phyloP scores from a whole-genome alignment of 1,140 invertebrate genomes.

The Dreissena rostriformis region DNA sequence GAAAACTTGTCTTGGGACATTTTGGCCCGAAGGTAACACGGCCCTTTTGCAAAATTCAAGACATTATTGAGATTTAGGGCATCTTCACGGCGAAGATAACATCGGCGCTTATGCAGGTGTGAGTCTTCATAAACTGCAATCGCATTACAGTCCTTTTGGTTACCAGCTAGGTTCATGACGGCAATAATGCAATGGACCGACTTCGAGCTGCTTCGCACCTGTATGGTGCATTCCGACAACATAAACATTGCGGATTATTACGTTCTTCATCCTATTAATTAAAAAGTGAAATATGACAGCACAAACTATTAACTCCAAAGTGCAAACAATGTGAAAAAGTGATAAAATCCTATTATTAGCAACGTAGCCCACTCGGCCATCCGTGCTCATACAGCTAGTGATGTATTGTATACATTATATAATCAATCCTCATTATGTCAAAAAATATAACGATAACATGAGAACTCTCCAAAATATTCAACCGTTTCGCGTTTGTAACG shows the following conservation, averaged over 20 bases:
- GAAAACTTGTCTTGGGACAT: conserved; percentile 22
- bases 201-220: conserved; percentile 3
- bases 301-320: too few species aligned
- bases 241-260: conserved; percentile 3
- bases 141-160: conserved; percentile 22
- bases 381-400: too few species aligned
- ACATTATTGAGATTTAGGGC: not conserved
- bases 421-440: too few species aligned
- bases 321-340: too few species aligned
- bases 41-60: not conserved
- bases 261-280: conserved; percentile 32
- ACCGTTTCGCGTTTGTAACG: too few species aligned
- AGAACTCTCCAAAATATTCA: too few species aligned
- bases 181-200: conserved; percentile 10
- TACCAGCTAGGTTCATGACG: not conserved
- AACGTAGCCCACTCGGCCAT: too few species aligned
- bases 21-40: conserved; percentile 11
- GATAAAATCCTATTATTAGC: too few species aligned
- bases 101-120: not conserved
- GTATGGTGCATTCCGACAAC: conserved; percentile 19
- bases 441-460: too few species aligned
- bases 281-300: too few species aligned
- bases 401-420: too few species aligned
- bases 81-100: conserved; percentile 21
- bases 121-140: conserved; percentile 16